Percentiles rank a stretch among this genome's conserved stretches.
phyloP scores from a whole-genome alignment of 2,797 vertebrate genomes.

The Semotilus atromaculatus region DNA sequence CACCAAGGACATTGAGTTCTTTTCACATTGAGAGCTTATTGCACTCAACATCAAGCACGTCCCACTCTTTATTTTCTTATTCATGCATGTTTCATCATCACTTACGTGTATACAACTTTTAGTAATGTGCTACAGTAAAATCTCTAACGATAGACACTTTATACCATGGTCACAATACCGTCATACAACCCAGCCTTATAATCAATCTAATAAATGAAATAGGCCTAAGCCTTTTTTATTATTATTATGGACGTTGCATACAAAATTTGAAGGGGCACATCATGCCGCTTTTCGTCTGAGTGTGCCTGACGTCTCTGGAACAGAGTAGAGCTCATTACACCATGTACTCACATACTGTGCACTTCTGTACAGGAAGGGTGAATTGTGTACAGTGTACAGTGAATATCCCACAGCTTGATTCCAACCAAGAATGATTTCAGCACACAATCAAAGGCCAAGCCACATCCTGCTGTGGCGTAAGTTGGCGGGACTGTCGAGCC shows the following conservation, averaged over 20 bases:
- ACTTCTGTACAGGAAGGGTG: conserved; percentile 16
- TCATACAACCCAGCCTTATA: background rate
- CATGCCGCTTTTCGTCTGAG: background rate
- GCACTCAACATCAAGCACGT: background rate
- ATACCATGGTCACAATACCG: background rate
- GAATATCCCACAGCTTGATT: conserved; percentile 28
- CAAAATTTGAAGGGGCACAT: background rate
- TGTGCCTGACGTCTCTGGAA: background rate
- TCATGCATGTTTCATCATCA: background rate
- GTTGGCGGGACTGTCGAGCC: background rate
- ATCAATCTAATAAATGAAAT: background rate
- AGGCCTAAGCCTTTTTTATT: background rate
- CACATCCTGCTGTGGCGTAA: conserved; percentile 38
- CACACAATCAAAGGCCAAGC: conserved; percentile 32
- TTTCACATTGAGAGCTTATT: background rate
- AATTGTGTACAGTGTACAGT: conserved; percentile 29
- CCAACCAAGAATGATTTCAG: conserved; percentile 13
- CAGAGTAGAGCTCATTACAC: background rate
- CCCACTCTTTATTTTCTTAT: background rate
- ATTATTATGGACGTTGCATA: background rate
- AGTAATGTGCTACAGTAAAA: background rate
- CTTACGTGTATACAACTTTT: background rate
- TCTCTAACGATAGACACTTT: background rate
- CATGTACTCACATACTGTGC: conserved; percentile 18
- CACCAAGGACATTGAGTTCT: background rate